Percentiles rank a stretch among this genome's conserved stretches.
Conservation (phyloP, 2,113 vertebrate genomes). For the Calyptomena viridis region DNA sequence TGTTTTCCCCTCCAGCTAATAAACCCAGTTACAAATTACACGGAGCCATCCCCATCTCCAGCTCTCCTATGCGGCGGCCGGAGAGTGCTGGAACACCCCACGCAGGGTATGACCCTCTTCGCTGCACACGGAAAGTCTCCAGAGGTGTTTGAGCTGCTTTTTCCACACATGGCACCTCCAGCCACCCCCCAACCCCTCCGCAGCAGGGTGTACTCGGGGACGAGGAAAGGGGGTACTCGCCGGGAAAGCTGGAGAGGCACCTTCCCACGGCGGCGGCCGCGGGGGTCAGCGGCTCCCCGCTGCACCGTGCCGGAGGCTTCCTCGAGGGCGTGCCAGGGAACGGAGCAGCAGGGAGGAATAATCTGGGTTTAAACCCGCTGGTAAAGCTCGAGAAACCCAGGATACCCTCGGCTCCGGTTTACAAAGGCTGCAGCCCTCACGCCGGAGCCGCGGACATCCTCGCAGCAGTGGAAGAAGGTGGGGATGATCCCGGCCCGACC, state of each 20-base stretch:
- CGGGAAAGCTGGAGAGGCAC: background rate
- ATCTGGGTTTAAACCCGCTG: background rate
- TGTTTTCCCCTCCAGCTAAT: conserved; percentile 34
- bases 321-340: background rate
- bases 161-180: background rate
- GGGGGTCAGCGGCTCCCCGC: background rate
- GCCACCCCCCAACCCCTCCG: too few species aligned
- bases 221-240: background rate
- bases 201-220: background rate
- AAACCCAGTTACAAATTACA: background rate
- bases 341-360: background rate
- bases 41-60: background rate
- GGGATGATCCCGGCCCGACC: background rate
- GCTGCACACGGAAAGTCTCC: background rate
- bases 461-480: background rate
- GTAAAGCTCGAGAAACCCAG: background rate
- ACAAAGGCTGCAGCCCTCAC: background rate
- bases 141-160: background rate
- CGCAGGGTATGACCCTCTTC: background rate
- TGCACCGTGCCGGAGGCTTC: background rate
- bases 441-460: background rate
- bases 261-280: background rate
- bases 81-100: background rate
- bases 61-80: background rate
- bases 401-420: background rate